These are phyloP conservation scores for Sinocyclocheilus anophthalmus DNA, from an alignment of 2,113 vertebrate genomes.

Conservation along the genomic window DNA sequence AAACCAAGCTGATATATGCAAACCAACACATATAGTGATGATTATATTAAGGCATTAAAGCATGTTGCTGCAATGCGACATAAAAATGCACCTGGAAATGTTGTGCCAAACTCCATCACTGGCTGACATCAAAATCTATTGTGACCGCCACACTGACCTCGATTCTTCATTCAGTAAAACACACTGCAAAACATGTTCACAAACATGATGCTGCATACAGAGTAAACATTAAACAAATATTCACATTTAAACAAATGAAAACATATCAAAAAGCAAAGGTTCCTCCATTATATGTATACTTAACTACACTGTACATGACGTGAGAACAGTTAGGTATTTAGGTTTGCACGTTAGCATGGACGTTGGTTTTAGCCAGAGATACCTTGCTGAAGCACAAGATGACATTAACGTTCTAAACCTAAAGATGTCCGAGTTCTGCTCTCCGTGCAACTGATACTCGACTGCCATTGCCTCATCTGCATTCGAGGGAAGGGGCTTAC, in stretches of 20 bases:
- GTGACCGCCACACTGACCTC: neutral
- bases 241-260: neutral
- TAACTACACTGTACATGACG: too few species aligned
- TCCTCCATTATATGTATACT: neutral
- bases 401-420: too few species aligned
- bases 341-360: too few species aligned
- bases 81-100: neutral
- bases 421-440: too few species aligned
- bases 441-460: too few species aligned
- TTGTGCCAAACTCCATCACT: conserved; percentile 24
- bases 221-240: neutral
- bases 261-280: neutral
- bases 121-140: conserved; percentile 31
- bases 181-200: neutral
- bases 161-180: neutral
- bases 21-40: neutral
- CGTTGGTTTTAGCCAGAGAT: too few species aligned
- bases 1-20: neutral
- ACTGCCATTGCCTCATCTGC: too few species aligned
- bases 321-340: too few species aligned
- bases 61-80: neutral
- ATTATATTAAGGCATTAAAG: neutral
- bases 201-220: neutral
- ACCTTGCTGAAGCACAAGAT: too few species aligned
- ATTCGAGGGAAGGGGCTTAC: too few species aligned